Percentiles rank a stretch among this genome's conserved stretches.
phyloP scores from a whole-genome alignment of 2,113 vertebrate genomes.

The Dromaius novaehollandiae region DNA sequence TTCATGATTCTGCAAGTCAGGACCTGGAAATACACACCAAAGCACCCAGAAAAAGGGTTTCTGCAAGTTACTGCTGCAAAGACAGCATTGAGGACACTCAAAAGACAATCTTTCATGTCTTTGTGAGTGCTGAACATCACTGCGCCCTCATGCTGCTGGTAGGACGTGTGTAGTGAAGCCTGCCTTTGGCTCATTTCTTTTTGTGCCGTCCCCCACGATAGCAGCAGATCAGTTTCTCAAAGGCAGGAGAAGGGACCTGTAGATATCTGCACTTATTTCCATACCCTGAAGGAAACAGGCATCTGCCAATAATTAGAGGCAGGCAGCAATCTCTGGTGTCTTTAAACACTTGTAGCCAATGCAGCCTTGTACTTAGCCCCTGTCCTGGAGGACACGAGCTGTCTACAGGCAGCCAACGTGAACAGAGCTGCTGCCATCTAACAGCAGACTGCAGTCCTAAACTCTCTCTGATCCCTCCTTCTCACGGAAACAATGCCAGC shows the following conservation, averaged over 20 bases:
- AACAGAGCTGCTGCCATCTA: neutral
- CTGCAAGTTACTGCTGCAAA: neutral
- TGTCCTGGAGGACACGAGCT: neutral
- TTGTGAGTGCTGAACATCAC: neutral
- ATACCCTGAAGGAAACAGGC: neutral
- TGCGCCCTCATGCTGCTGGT: neutral
- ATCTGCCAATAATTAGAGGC: neutral
- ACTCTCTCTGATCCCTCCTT: neutral
- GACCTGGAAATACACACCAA: neutral
- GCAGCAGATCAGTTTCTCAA: neutral
- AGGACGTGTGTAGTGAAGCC: neutral
- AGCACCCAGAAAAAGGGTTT: neutral
- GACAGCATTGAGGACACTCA: neutral
- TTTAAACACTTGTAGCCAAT: neutral
- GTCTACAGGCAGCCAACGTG: neutral
- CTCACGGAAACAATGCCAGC: neutral
- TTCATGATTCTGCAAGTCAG: neutral
- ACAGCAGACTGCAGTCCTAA: neutral
- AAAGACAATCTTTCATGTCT: neutral
- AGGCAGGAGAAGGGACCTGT: neutral
- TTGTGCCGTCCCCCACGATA: accelerated
- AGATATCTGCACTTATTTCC: neutral
- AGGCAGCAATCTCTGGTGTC: neutral
- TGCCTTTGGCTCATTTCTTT: neutral
- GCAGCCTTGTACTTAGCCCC: neutral